phyloP scores from a whole-genome alignment of 2,888 invertebrate genomes.

The Volucella bombylans region DNA sequence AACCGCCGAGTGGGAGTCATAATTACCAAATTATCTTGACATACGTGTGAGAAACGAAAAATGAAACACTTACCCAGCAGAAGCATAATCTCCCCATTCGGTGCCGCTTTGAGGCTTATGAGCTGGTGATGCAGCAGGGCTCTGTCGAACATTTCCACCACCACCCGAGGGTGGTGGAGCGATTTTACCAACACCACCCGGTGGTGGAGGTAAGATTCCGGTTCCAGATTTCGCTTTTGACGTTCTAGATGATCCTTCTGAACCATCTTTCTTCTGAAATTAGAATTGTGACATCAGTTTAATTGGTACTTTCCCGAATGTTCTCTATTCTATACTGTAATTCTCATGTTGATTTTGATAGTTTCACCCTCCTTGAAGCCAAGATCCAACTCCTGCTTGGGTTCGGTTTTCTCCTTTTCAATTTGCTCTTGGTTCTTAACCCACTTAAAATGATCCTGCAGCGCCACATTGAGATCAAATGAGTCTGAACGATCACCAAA shows the following conservation, averaged over 20 bases:
- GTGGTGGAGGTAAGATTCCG: constrained; percentile 92
- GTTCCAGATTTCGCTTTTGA: constrained; percentile 85
- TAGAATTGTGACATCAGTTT: constrained; percentile 32
- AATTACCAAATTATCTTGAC: not conserved
- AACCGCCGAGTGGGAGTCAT: too few relatives aligned
- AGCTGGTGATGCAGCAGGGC: constrained; percentile 87
- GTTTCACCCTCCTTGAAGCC: constrained; percentile 99
- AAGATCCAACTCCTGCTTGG: constrained; percentile 93
- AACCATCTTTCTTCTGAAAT: constrained; percentile 93
- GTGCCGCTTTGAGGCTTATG: constrained; percentile 85
- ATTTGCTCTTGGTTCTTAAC: constrained; percentile 91
- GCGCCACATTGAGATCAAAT: constrained; percentile 98
- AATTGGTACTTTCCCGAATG: not conserved
- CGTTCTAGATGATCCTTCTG: constrained; percentile 86
- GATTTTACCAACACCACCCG: constrained; percentile 86
- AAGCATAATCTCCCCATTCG: constrained; percentile 92
- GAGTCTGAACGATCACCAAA: constrained; percentile 99
- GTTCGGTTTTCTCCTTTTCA: constrained; percentile 90
- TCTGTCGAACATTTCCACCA: constrained; percentile 78
- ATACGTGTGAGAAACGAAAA: not conserved
- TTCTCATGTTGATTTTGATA: constrained; percentile 99
- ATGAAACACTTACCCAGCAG: constrained; percentile 84
- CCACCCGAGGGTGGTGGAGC: constrained; percentile 88
- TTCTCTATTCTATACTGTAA: constrained; percentile 86
- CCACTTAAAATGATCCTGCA: constrained; percentile 99